These are phyloP conservation scores for Lampris megalopsis DNA, from an alignment of 2,113 vertebrate species.

Conservation along the genomic window DNA sequence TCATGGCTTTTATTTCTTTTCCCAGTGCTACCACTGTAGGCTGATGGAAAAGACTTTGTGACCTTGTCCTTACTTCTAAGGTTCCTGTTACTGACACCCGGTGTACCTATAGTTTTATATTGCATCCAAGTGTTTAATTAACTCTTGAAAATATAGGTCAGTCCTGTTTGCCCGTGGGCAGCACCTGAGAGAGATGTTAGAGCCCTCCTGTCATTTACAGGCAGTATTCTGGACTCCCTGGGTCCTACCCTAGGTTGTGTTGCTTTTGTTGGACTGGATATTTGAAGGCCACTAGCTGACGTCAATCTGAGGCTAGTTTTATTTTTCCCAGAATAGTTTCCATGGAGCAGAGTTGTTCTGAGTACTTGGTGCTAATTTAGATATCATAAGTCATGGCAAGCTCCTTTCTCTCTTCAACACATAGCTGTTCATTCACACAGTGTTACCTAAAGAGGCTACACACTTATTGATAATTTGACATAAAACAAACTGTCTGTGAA, in stretches of 20 bases:
- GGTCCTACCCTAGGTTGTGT: slow-evolving; percentile 64
- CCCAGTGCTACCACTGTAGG: background rate
- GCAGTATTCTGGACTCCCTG: slow-evolving; percentile 25
- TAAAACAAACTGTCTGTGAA: slow-evolving; percentile 28
- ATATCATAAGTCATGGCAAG: slow-evolving; percentile 62
- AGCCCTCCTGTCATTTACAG: slow-evolving; percentile 23
- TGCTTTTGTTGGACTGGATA: slow-evolving; percentile 65
- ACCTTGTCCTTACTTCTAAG: background rate
- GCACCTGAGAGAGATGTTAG: slow-evolving; percentile 4
- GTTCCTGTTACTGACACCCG: too few relatives aligned
- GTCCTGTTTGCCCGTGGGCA: background rate
- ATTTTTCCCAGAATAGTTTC: slow-evolving; percentile 69
- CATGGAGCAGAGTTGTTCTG: slow-evolving; percentile 74
- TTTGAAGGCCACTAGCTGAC: slow-evolving; percentile 73
- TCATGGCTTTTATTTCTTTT: background rate
- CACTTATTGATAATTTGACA: slow-evolving; percentile 68
- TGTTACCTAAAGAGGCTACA: slow-evolving; percentile 22
- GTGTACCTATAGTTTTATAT: background rate
- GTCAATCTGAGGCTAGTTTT: slow-evolving; percentile 61
- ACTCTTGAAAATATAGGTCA: background rate
- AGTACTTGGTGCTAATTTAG: slow-evolving; percentile 66
- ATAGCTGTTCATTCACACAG: slow-evolving; percentile 47
- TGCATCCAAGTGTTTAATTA: background rate
- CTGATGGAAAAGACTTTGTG: background rate
- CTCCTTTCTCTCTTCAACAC: slow-evolving; percentile 66